Evolutionary conservation across 2,113 vertebrate genomes (phyloP), one percentile per base, ranked within the genome.

Genomic region (Pangasianodon hypophthalmus): DNA sequence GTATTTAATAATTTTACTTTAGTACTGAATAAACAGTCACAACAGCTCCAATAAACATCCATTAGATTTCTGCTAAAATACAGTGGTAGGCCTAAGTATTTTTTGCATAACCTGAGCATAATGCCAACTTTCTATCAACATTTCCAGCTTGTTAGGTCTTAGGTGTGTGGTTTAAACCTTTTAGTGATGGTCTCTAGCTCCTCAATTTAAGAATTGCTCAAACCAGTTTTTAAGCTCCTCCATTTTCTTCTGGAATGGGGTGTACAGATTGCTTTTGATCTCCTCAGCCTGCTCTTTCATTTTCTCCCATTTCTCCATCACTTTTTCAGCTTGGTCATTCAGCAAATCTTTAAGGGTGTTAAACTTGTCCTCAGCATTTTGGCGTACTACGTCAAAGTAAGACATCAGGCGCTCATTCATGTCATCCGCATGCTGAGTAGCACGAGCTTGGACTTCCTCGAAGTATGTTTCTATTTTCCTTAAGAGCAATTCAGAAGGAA

Each of bases 321-420:
- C 1, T 24, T n/a, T 83, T 41, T 93, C 93, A 7, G 91, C 60
- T 91, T 96, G 95, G 1, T 94, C 87, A 26, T n/a, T 90, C 84
- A 97, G 60, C 87, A 95, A 87, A 4, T 96, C 92, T 7, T 92
- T 92, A 41, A 97, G 90, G 81, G 92, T 91, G 81, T 62, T 89
- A 69, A 96, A 67, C 56, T 95, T 96, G 0, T 94, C 90, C 90
- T 94, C 89, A 0, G 94, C 92, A 60, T 95, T 95, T 46, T 96
- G 93, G 0, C 88, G 92, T 29, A 96, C 77, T n/a, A 93, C 90
- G 73, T 83, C 3, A 4, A 96, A 4, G 26, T 94, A 96, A 2
- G 96, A 96, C 67, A 93, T 90, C 4, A 96, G 16, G 0, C 81
- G 92, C 0, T 84, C 44, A 80, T 62, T 95, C 90, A 96, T 0